Base-by-base conservation (phyloP, 2,888 invertebrate species). In the Athrips mouffetella region DNA sequence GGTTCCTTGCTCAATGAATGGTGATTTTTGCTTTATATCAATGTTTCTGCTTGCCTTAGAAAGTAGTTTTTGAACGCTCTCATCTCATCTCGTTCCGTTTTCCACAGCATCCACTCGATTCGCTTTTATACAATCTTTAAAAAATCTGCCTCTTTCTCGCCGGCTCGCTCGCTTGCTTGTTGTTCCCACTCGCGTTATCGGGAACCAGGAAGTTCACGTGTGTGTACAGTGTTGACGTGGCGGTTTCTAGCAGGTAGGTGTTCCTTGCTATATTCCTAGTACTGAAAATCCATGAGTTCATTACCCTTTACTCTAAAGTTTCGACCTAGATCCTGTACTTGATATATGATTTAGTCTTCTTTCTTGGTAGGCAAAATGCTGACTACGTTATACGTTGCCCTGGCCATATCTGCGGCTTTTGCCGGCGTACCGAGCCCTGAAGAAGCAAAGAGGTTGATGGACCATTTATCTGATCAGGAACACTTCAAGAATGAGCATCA, bases 401-500 rank as follows among this genome's bases (percentile, higher is more conserved):
- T 87, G 61, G 76, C 80, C 33, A 72, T 83, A 49, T 76, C 86
- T 50, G 76, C 83, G 25, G 85, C 76, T 21, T 80, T 86, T 49
- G 83, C 80, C 39, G 86, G 87, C 8, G 92, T 95, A 41, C 95
- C 95, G 1, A 94, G 93, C 70, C 92, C 92, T 10, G 94, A 94
- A 40, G 93, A 93, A 51, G 90, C 91, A 10, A 91, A 92, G 53
- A 83, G 92, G 51, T 82, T 92, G 13, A 79, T 92, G 64, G 92
- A 94, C 57, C 89, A 94, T 70, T 87, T 96, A 3, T 94, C 94
- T 55, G 93, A 95, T 56, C 90, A 92, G 47, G 93, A 94, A 56
- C 98, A 98, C 71, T 96, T 91, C 63, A 90, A 91, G 55, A 92
- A 94, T 57, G 94, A 93, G 20, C 92, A 94, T 52, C 97, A 97